These are phyloP conservation scores for Plebejus anna DNA, from an alignment of 2,888 invertebrate species.

Conservation along the genomic window DNA sequence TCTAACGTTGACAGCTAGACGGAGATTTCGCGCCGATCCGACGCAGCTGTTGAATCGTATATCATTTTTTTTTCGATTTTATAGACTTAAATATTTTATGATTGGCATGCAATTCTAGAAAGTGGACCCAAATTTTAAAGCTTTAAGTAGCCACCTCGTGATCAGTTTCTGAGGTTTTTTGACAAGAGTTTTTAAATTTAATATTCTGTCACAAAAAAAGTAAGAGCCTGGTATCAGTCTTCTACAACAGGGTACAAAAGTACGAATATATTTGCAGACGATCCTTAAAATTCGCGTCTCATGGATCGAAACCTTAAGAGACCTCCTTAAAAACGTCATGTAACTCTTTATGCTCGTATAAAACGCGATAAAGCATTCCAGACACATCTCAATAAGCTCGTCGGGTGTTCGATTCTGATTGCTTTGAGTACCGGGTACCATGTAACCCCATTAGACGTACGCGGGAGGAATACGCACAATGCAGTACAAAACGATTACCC, in stretches of 20 bases:
- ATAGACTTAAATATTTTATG: conserved; percentile 25
- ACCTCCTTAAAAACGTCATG: not conserved
- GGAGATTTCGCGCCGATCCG: conserved; percentile 65
- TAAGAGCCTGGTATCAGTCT: not conserved
- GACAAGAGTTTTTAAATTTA: no score
- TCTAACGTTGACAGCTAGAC: conserved; percentile 67
- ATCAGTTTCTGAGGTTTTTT: no score
- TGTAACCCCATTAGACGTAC: conserved; percentile 65
- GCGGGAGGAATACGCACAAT: conserved; percentile 67
- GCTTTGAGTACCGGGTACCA: conserved; percentile 47
- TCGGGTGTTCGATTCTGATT: conserved; percentile 52
- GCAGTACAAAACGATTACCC: conserved; percentile 72
- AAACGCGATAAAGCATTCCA: conserved; percentile 42
- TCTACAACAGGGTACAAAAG: not conserved
- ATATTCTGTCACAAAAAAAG: no score
- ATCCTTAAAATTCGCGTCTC: not conserved
- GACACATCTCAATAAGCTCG: conserved; percentile 44
- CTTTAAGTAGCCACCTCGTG: not conserved
- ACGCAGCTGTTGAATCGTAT: conserved; percentile 53
- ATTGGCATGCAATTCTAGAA: conserved; percentile 5
- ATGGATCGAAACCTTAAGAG: not conserved
- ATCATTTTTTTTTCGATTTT: conserved; percentile 34
- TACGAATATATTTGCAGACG: not conserved
- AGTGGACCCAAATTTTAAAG: not conserved
- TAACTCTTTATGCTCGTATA: not conserved